phyloP scores from a whole-genome alignment of 2,888 invertebrate genomes.

The Dryococelus australis region DNA sequence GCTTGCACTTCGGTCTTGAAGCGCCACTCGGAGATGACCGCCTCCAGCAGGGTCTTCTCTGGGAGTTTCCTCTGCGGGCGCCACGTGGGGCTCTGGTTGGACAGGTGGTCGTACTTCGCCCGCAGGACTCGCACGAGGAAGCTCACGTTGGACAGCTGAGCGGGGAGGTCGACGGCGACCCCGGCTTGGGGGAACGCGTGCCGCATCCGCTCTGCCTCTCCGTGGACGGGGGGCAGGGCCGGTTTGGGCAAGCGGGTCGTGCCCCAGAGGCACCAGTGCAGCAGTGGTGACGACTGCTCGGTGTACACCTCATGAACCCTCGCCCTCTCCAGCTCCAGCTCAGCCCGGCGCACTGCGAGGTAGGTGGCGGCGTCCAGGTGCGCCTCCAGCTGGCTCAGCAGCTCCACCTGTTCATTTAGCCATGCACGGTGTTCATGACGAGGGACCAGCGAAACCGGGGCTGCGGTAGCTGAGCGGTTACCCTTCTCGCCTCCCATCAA shows the following conservation, averaged over 20 bases:
- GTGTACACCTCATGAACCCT: background rate
- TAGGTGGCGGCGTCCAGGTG: constrained; percentile 5
- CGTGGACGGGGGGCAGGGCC: background rate
- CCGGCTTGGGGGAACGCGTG: background rate
- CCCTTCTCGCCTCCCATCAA: no score
- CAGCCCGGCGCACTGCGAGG: background rate
- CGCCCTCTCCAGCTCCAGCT: background rate
- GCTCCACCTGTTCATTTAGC: background rate
- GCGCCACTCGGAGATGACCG: background rate
- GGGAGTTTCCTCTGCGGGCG: background rate
- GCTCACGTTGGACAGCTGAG: background rate
- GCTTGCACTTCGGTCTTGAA: constrained; percentile 13
- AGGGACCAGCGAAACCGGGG: background rate
- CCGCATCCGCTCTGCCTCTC: background rate
- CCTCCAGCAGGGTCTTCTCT: background rate
- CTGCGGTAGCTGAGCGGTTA: no score
- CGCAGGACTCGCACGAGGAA: constrained; percentile 1
- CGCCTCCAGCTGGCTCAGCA: background rate
- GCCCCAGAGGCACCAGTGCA: background rate
- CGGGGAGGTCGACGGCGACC: background rate
- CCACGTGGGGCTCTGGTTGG: constrained; percentile 12
- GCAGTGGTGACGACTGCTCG: background rate
- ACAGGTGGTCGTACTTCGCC: background rate
- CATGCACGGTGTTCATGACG: no score
- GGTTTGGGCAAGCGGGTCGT: background rate